A percentile compares a stretch with the other conserved stretches of the same genome.
Evolutionary conservation across 1,140 invertebrate genomes (phyloP).

Genomic region (Venturia canescens): DNA sequence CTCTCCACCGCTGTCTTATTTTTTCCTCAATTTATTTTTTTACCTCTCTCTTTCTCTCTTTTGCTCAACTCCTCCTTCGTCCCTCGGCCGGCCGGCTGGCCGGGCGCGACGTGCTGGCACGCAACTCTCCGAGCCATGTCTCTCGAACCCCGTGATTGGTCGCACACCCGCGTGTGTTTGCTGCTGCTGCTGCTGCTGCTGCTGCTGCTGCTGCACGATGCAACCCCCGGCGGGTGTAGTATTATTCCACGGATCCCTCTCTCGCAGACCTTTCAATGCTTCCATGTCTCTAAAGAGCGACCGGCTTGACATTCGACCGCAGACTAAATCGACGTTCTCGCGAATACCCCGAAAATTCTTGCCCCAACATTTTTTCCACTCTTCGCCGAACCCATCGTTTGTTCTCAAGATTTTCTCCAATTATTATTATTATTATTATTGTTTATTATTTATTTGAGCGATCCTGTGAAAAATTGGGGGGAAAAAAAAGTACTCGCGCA

Average conservation of each 20-base stretch:
- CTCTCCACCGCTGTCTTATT: slow-evolving; percentile 25
- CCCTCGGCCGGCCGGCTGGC: slow-evolving; percentile 52
- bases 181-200: no score
- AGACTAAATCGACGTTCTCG: not conserved
- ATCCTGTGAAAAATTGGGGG: no score
- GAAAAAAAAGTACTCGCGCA: not conserved
- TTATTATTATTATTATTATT: no score
- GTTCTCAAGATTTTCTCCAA: no score
- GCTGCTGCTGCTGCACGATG: no score
- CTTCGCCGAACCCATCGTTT: no score
- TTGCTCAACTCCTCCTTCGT: slow-evolving; percentile 47
- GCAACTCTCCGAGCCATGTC: slow-evolving; percentile 61
- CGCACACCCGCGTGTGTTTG: slow-evolving; percentile 50
- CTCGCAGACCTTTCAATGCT: slow-evolving; percentile 9
- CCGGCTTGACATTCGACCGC: not conserved
- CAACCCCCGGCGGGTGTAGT: slow-evolving; percentile 48
- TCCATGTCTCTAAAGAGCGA: not conserved
- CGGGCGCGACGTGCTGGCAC: slow-evolving; percentile 68
- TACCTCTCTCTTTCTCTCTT: slow-evolving; percentile 41
- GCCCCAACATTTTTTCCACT: no score
- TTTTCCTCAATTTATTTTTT: slow-evolving; percentile 5
- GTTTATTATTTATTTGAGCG: no score
- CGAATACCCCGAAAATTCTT: not conserved
- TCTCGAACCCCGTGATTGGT: slow-evolving; percentile 61
- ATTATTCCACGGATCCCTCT: slow-evolving; percentile 54